These are phyloP conservation scores for Cynopterus sphinx DNA, from an alignment of 2,797 vertebrate species.

Conservation along the genomic window DNA sequence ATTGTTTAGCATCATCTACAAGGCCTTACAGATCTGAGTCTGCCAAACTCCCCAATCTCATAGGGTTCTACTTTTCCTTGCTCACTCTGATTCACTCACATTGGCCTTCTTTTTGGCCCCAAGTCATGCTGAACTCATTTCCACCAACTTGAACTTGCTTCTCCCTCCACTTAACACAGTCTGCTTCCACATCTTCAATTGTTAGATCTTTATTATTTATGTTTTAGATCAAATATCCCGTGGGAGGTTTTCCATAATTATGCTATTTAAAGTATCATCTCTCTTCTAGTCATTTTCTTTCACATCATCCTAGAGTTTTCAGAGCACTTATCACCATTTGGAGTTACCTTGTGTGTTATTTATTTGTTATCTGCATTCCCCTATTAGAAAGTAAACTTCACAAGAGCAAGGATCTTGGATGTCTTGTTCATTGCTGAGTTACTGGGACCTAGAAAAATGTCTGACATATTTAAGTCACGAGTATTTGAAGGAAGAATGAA, in stretches of 20 bases:
- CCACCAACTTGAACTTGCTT: neutral
- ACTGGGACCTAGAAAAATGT: neutral
- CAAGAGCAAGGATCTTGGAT: neutral
- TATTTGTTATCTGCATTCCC: neutral
- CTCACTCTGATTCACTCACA: neutral
- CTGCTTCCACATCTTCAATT: neutral
- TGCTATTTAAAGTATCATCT: neutral
- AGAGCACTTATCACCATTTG: neutral
- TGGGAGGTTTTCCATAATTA: neutral
- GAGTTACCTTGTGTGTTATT: neutral
- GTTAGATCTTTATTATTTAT: neutral
- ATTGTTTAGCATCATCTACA: neutral
- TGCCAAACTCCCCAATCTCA: neutral
- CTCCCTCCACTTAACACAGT: neutral
- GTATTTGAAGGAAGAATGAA: constrained; percentile 2
- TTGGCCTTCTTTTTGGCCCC: neutral
- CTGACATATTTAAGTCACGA: neutral
- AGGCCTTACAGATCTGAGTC: neutral
- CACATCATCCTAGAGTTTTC: neutral
- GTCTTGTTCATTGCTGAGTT: constrained; percentile 2
- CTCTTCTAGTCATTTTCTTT: neutral
- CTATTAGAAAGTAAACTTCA: neutral
- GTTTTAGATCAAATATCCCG: constrained; percentile 2
- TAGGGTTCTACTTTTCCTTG: neutral
- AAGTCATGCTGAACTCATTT: neutral